A percentile compares a stretch with the other conserved stretches of the same genome.
Conservation (phyloP, 2,113 vertebrate species). For the Lynx canadensis region DNA sequence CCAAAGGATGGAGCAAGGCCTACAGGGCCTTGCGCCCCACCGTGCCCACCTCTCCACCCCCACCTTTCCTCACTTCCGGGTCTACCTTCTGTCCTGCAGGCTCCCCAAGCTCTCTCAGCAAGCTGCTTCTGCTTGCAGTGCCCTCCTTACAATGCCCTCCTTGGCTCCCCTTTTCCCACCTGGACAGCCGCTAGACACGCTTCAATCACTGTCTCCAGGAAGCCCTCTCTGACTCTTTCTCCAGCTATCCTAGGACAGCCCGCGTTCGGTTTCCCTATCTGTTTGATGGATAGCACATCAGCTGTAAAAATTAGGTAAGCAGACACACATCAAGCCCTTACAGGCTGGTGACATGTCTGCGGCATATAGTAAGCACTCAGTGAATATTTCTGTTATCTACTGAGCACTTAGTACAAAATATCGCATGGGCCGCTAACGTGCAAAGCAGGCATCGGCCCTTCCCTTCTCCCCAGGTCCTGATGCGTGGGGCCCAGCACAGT, state of each 20-base stretch:
- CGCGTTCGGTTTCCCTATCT: not conserved
- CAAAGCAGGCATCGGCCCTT: not conserved
- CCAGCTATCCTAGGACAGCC: not conserved
- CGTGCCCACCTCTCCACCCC: not conserved
- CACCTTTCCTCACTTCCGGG: rapidly evolving
- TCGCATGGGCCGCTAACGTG: rapidly evolving
- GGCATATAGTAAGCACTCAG: not conserved
- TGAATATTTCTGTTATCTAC: not conserved
- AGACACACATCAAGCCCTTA: not conserved
- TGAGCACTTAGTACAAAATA: not conserved
- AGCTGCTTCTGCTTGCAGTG: not conserved
- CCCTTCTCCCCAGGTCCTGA: not conserved
- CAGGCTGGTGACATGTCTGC: not conserved
- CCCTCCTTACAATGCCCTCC: not conserved
- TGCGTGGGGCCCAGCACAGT: not conserved
- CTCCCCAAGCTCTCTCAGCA: not conserved
- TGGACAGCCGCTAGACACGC: not conserved
- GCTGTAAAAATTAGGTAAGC: not conserved
- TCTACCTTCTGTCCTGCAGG: too few relatives aligned
- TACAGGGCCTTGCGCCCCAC: rapidly evolving
- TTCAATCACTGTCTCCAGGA: not conserved
- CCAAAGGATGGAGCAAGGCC: not conserved
- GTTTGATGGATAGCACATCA: not conserved
- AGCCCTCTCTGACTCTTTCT: not conserved
- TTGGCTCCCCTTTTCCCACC: not conserved